Base-by-base conservation (phyloP, 2,888 invertebrate species). In the Mythimna albipuncta region DNA sequence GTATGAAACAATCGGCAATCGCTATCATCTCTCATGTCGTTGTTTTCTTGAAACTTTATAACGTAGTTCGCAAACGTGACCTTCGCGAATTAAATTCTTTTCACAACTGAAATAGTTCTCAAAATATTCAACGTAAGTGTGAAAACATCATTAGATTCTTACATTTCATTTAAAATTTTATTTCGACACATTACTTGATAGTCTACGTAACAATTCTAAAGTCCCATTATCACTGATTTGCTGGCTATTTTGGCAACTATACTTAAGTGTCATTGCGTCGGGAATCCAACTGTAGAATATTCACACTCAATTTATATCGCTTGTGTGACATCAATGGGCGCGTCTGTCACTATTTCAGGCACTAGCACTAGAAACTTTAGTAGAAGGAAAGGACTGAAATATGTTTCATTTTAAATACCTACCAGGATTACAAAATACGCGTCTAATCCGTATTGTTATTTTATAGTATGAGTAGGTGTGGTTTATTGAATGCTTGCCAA, bases 171-270 rank as follows among this genome's bases (percentile, higher is more conserved):
- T 62, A 68, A 7, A 55, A 61, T 73, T 74, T 75, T 75, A 77
- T 79, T 74, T 79, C 44, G 59, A 66, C 77, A 77, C 64, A 72
- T 66, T 65, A 75, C 75, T 79, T 73, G 71, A 73, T 72, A 68
- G 54, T 69, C 38, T 47, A 79, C 55, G 71, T 78, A 70, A 83
- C 68, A 76, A 67, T 75, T 64, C 58, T 59, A 70, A 62, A 79
- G 71, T 77, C 64, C 52, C 75, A 79, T 77, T 81, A 86, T 72
- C 65, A n/a, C 68, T 74, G 83, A 86, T 86, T 77, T 80, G 81
- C 61, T 79, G 77, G 76, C 57, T 67, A 84, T 87, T 85, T 88
- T 90, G 90, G 88, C 90, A 89, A 84, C 78, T 83, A 76, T 84
- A 44, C 13, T 44, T 44, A 78, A 77, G 54, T 75, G 76, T 72